Percentiles rank a stretch among this genome's conserved stretches.
These are phyloP conservation scores for Orthochromis malagaraziensis DNA, from an alignment of 2,113 vertebrate species.

Conservation along the genomic window DNA sequence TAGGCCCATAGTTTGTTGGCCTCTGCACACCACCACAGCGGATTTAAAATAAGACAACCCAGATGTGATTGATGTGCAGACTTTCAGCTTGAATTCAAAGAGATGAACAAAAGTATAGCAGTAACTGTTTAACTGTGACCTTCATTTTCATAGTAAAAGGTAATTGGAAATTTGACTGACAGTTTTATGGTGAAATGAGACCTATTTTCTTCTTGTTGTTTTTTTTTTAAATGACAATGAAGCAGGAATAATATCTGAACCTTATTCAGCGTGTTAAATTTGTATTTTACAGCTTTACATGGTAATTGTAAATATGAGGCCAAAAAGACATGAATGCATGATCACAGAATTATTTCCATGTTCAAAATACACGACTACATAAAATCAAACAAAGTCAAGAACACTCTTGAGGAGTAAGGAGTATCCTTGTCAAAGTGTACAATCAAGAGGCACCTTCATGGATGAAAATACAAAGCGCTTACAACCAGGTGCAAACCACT, in stretches of 20 bases:
- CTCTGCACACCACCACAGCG: accelerated
- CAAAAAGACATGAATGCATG: neutral
- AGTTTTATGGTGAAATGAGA: neutral
- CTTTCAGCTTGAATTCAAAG: neutral
- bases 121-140: neutral
- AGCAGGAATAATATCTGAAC: neutral
- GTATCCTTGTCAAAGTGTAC: accelerated
- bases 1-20: neutral
- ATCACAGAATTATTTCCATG: neutral
- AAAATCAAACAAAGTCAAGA: neutral
- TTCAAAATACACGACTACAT: neutral
- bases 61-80: neutral
- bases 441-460: neutral
- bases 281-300: neutral
- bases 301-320: accelerated
- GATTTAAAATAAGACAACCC: neutral
- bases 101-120: neutral
- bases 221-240: neutral
- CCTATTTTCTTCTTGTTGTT: accelerated
- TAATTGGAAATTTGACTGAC: neutral
- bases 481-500: neutral
- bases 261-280: neutral
- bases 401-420: neutral
- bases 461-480: neutral
- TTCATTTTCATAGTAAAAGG: neutral